Evolutionary conservation across 2,888 invertebrate species (phyloP), one percentile per base, ranked within the genome.

Genomic region (Cataglyphis rosenhaueri): DNA sequence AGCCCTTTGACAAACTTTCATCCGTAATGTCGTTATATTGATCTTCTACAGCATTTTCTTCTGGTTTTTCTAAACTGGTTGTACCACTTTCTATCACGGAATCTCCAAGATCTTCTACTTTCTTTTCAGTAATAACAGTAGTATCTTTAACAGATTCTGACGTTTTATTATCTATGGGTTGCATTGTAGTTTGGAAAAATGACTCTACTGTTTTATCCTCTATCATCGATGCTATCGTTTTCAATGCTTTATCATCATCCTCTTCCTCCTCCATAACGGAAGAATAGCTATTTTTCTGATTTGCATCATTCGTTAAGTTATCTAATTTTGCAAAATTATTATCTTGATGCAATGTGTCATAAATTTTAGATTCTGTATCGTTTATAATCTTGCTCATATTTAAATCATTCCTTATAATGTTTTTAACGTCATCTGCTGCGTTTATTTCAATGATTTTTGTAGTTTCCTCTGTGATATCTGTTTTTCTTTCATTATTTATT

Each of bases 11-110:
- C 44, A 92, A 70, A 41, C 83, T 83, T 55, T 94, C 94, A 70
- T 94, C 93, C 0, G 83, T 87, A 76, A 94, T 94, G 79, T 94
- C 94, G 38, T 94, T 94, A 74, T 94, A 93, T 1, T 86, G 92
- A 86, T 94, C 94, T 88, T 94, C 94, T 4, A 92, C 87, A 2
- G 89, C 88, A 64, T 92, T 92, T 64, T 92, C 92, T 66, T 92
- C 92, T 3, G 88, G 81, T 78, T 92, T 93, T 29, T 85, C 90
- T 3, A 83, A 82, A 12, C 86, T 83, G 32, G 52, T 66, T 8
- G 70, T 70, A 15, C 38, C 32, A 35, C 76, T 86, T 41, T 82
- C 75, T n/a, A 52, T 32, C 5, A 9, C 10, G 10, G 62, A 55
- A 29, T 82, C 74, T 44, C 1, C 57, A 25, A 41, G 29, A 57